phyloP scores from a whole-genome alignment of 2,113 vertebrate genomes.

The Indicator indicator region DNA sequence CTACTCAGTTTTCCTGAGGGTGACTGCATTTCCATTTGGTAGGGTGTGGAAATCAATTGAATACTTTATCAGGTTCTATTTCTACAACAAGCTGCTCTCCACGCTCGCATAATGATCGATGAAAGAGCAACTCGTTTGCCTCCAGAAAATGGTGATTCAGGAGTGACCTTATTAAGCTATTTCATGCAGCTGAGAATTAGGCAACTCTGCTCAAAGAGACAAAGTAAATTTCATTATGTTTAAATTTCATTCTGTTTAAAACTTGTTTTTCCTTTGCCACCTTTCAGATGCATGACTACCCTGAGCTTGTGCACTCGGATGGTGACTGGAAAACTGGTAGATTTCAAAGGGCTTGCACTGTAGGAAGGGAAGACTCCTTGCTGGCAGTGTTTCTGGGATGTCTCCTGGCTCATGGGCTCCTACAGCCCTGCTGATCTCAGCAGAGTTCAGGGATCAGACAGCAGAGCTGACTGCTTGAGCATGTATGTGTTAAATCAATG shows the following conservation, averaged over 20 bases:
- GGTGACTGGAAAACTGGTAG: not conserved
- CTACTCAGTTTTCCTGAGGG: constrained; percentile 16
- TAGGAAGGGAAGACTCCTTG: not conserved
- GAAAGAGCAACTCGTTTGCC: not conserved
- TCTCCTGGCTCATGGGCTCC: not conserved
- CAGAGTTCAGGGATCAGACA: not conserved
- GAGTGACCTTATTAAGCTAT: constrained; percentile 47
- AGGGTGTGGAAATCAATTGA: constrained; percentile 46
- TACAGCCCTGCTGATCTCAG: not conserved
- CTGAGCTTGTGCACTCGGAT: not conserved
- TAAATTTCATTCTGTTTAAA: not conserved
- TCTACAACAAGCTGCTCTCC: constrained; percentile 8
- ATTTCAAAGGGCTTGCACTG: not conserved
- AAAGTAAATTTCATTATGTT: constrained; percentile 11
- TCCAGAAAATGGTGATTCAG: constrained; percentile 7
- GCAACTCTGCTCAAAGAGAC: constrained; percentile 4
- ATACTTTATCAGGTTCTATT: constrained; percentile 26
- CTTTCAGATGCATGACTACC: not conserved
- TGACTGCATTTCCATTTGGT: not conserved
- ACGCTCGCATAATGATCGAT: constrained; percentile 24
- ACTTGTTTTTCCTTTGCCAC: not conserved
- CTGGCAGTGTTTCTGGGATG: not conserved
- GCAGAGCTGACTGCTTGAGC: not conserved
- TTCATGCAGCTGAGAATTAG: constrained; percentile 17
- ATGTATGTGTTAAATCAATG: not conserved